Base-by-base conservation (phyloP, 1,140 invertebrate species). In the Aphaenogaster ashmeadi region DNA sequence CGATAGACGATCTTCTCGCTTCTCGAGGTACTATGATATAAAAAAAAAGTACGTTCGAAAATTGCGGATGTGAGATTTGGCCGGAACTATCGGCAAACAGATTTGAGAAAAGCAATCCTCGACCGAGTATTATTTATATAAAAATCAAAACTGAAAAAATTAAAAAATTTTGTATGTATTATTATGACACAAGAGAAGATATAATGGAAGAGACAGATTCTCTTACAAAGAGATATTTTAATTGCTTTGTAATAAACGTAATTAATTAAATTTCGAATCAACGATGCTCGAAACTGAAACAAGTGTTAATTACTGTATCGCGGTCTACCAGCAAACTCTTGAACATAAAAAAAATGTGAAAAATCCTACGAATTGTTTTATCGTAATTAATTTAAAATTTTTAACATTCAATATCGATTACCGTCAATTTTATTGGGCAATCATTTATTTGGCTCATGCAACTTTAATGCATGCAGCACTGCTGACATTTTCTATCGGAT, bases 281-380 rank as follows among this genome's bases (percentile, higher is more conserved):
- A 52, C 13, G 9, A 44, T 33, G 15, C 15, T 74, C 4, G 11
- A 38, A 33, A 72, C 9, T 33, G 7, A 21, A 74, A 58, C 11
- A 36, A 27, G 50, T 41, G 21, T 81, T 81, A 81, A 74, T 83
- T 83, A 83, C 11, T 56, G 27, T 9, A 44, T 58, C 1, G 47
- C 7, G 7, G 27, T 47, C 1, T 36, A 67, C 13, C 3, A 52
- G 1, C 41, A n/a, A 36, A 56, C n/a, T 56, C 27, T 58, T 21
- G 11, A 58, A 83, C 60, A 36, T 62, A 36, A 72, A 58, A 83
- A 74, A 60, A 74, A 58, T 27, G 11, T 52, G 18, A 13, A 33
- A 41, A 60, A 36, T 5, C 2, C 2, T 4, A 44, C 0, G 8
- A 47, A 72, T 38, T 44, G 3, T 58, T 60, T 27, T 44, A n/a